Base-by-base conservation (phyloP, 2,888 invertebrate species). In the Yponomeuta malinellus region DNA sequence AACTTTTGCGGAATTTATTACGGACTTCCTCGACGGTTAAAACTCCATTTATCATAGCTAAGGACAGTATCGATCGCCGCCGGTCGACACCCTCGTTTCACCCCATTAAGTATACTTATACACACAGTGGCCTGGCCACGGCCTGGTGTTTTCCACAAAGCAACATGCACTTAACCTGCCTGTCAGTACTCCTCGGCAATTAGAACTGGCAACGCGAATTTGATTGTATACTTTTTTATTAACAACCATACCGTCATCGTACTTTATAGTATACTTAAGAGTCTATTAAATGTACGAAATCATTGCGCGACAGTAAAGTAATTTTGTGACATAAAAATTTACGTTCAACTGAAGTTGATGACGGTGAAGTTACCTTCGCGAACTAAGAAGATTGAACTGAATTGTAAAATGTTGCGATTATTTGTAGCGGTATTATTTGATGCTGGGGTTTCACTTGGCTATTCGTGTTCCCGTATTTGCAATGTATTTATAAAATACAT, bases 41-140 rank as follows among this genome's bases (percentile, higher is more conserved):
- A 15, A 59, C 12, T 15, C 52, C 52, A 59, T 59, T 59, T 59
- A 15, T 59, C 52, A 59, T 59, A 59, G 52, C 52, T 59, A 59
- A 59, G 52, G 52, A 59, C 52, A 59, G 8, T 31, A 64, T 64
- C 9, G 64, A 64, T 64, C 64, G 64, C 23, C 29, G 12, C n/a
- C 64, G 64, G 64, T 64, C 64, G 64, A 64, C 64, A 64, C 64
- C 64, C 64, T 64, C 64, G 29, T 43, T 43, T 43, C 64, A 10
- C 23, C 64, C 29, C 29, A 64, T 64, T 64, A 4, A 64, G 10
- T 64, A 64, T 3, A 23, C 10, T 5, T n/a, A n/a, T 12, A 15
- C 52, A 59, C 52, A 15, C 52, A 59, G 3, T 59, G 15, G 52
- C 52, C 52, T 59, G 52, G 52, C 52, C 52, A 59, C 15, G 5